phyloP scores from a whole-genome alignment of 1,140 invertebrate species.

The Pseudomyrmex sp. region DNA sequence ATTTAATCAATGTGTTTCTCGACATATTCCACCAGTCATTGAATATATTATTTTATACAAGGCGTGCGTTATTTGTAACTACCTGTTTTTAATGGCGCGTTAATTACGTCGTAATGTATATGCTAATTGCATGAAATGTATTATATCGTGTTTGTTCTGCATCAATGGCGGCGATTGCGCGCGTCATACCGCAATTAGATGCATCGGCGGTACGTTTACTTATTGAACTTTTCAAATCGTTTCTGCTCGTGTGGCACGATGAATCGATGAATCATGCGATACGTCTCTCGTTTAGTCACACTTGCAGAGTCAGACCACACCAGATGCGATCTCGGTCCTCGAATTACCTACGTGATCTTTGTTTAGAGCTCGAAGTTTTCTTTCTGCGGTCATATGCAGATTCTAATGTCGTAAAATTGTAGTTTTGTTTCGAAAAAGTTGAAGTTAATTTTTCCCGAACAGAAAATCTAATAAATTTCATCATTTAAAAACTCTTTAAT shows the following conservation, averaged over 20 bases:
- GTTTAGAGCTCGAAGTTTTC: conserved; percentile 24
- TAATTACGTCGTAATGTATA: not conserved
- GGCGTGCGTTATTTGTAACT: no score
- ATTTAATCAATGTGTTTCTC: no score
- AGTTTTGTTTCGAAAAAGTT: not conserved
- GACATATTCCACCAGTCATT: no score
- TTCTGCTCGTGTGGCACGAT: conserved; percentile 51
- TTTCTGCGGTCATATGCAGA: not conserved
- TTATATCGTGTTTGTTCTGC: conserved; percentile 28
- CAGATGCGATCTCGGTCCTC: conserved; percentile 56
- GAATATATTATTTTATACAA: no score
- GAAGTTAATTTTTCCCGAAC: not conserved
- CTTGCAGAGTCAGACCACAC: conserved; percentile 55
- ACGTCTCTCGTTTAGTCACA: conserved; percentile 46
- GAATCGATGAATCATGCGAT: conserved; percentile 67
- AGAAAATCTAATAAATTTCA: not conserved
- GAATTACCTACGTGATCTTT: conserved; percentile 43
- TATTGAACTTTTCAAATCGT: conserved; percentile 63
- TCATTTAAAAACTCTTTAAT: no score
- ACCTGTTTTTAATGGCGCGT: no score
- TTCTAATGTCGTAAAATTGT: not conserved
- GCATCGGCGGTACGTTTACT: not conserved
- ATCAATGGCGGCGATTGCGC: conserved; percentile 24
- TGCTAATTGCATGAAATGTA: conserved; percentile 21
- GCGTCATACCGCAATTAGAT: conserved; percentile 18